Percentiles rank a stretch among this genome's conserved stretches.
Evolutionary conservation across 2,888 invertebrate genomes (phyloP).

Genomic region (Biston stratarius): DNA sequence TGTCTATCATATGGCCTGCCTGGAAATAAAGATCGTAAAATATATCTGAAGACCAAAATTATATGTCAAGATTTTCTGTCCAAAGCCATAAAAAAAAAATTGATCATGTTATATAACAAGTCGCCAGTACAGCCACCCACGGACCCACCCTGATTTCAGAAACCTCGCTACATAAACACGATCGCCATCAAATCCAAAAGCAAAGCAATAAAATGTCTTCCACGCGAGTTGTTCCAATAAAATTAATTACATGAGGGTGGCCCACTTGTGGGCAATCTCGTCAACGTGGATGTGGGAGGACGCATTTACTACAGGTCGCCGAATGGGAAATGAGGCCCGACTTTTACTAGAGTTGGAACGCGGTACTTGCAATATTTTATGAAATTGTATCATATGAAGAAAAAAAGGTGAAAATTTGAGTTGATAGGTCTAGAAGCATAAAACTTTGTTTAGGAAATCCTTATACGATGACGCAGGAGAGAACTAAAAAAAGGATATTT

Average conservation of each 20-base stretch:
- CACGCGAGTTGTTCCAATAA: conserved; percentile 60
- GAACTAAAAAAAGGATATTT: too few species aligned
- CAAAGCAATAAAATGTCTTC: conserved; percentile 58
- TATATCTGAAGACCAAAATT: too few species aligned
- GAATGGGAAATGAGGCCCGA: conserved; percentile 65
- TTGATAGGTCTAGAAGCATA: too few species aligned
- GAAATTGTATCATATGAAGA: too few species aligned
- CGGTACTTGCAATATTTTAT: conserved; percentile 28
- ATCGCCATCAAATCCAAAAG: conserved; percentile 28
- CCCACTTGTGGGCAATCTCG: conserved; percentile 67
- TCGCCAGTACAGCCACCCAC: neutral
- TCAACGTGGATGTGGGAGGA: conserved; percentile 55
- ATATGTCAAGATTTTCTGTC: too few species aligned
- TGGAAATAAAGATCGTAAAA: too few species aligned
- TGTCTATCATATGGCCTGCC: too few species aligned
- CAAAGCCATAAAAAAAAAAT: too few species aligned
- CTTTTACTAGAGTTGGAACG: conserved; percentile 4
- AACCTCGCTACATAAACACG: conserved; percentile 17
- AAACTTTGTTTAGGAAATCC: too few species aligned
- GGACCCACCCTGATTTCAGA: conserved; percentile 1
- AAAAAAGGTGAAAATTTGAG: too few species aligned
- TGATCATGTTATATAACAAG: neutral
- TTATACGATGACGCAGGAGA: too few species aligned
- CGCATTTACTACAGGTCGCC: conserved; percentile 57
- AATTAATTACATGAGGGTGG: conserved; percentile 62